These are phyloP conservation scores for Atethmia centrago DNA, from an alignment of 2,888 invertebrate species.

Conservation along the genomic window DNA sequence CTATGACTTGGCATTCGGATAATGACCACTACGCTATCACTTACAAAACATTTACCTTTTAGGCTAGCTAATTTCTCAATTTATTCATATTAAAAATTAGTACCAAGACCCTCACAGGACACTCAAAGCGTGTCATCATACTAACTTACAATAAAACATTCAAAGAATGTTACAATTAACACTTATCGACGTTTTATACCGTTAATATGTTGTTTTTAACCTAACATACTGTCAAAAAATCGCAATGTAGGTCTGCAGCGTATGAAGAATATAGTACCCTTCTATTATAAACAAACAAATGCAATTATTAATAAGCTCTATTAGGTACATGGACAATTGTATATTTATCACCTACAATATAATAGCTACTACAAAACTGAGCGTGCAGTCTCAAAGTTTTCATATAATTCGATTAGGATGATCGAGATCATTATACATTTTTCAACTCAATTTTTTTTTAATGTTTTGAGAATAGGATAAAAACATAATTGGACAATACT, in stretches of 20 bases:
- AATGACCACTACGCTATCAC: too few relatives aligned
- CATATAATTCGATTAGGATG: slow-evolving; percentile 22
- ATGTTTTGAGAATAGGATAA: not conserved
- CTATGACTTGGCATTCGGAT: too few relatives aligned
- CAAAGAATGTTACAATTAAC: slow-evolving; percentile 40
- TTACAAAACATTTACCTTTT: not conserved
- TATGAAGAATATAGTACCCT: not conserved
- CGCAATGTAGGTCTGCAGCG: slow-evolving; percentile 3
- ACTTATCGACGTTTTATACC: slow-evolving; percentile 19
- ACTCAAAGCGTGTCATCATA: not conserved
- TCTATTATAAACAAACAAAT: slow-evolving; percentile 28
- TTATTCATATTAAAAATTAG: slow-evolving; percentile 12
- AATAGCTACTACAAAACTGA: slow-evolving; percentile 19
- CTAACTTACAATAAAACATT: slow-evolving; percentile 40
- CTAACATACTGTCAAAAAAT: slow-evolving; percentile 6
- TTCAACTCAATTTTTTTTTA: not conserved
- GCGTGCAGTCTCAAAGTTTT: slow-evolving; percentile 41
- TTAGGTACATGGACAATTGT: slow-evolving; percentile 27
- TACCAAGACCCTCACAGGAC: slow-evolving; percentile 13
- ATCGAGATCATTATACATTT: not conserved
- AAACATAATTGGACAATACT: slow-evolving; percentile 10
- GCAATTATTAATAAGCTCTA: slow-evolving; percentile 22
- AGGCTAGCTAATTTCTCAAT: not conserved
- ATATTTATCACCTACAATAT: slow-evolving; percentile 24
- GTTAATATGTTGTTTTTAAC: slow-evolving; percentile 5